Conservation (phyloP, 2,888 invertebrate species). For the Hydropsyche betteni region DNA sequence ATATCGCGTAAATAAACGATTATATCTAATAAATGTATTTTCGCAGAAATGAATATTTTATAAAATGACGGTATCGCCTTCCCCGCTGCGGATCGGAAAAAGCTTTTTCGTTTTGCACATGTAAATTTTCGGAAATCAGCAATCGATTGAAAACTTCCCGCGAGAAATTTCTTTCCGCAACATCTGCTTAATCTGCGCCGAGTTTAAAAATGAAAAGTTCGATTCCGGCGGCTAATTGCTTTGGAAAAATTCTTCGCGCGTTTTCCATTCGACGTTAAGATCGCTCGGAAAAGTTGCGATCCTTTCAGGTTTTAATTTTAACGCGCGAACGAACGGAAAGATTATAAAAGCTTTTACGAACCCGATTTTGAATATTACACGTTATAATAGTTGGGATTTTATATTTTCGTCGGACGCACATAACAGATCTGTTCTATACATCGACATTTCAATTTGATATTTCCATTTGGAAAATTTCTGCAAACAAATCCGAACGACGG, state of each 20-base stretch:
- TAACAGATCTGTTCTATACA: neutral
- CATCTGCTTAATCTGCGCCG: constrained; percentile 19
- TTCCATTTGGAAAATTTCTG: neutral
- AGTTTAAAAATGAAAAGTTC: constrained; percentile 11
- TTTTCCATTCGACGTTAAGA: neutral
- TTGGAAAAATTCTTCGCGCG: neutral
- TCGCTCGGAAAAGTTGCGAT: neutral
- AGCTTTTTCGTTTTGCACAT: neutral
- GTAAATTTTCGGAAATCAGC: constrained; percentile 27
- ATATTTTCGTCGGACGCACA: neutral
- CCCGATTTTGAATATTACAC: too few relatives aligned
- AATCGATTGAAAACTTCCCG: constrained; percentile 14
- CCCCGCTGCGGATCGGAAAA: neutral
- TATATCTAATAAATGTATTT: neutral
- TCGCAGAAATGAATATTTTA: neutral
- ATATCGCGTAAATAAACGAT: neutral
- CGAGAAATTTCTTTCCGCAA: constrained; percentile 22
- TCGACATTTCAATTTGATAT: neutral
- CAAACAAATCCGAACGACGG: neutral
- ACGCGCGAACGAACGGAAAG: too few relatives aligned
- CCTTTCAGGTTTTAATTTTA: neutral
- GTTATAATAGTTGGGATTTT: too few relatives aligned
- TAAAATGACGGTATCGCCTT: too few relatives aligned
- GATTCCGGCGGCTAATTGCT: constrained; percentile 14
- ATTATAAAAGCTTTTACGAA: too few relatives aligned